Percentiles rank a stretch among this genome's conserved stretches.
Evolutionary conservation across 2,888 invertebrate genomes (phyloP).

Genomic region (Caenorhabditis parvicauda): DNA sequence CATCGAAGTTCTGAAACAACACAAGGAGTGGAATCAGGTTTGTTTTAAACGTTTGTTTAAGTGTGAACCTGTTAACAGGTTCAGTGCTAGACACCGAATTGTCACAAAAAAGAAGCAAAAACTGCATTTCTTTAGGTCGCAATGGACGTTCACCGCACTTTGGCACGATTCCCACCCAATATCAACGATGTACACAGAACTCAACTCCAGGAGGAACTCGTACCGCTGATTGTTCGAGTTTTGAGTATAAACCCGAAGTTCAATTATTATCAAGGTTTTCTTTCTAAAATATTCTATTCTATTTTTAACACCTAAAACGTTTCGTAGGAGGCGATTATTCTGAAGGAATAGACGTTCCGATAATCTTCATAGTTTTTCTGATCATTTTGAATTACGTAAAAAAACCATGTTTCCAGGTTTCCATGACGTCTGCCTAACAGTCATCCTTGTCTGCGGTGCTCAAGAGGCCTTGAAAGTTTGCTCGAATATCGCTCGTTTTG

Average conservation of each 20-base stretch:
- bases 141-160: conserved; percentile 59
- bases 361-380: not conserved
- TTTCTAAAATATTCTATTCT: conserved; percentile 3
- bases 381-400: conserved; percentile 1
- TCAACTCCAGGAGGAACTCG: conserved; percentile 47
- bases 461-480: conserved; percentile 36
- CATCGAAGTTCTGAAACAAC: conserved; percentile 39
- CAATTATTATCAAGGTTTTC: conserved; percentile 63
- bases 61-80: too few species aligned
- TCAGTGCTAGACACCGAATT: too few species aligned
- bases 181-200: conserved; percentile 51
- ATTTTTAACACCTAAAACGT: not conserved
- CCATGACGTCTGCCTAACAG: conserved; percentile 59
- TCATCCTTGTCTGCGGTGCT: conserved; percentile 51
- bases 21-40: conserved; percentile 58
- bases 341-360: too few species aligned
- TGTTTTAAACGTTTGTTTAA: too few species aligned
- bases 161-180: conserved; percentile 60
- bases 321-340: not conserved
- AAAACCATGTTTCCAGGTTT: conserved; percentile 46
- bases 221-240: conserved; percentile 58
- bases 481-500: conserved; percentile 26
- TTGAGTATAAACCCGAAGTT: conserved; percentile 50
- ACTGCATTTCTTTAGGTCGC: conserved; percentile 36
- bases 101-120: not conserved